Percentiles rank a stretch among this genome's conserved stretches.
These are phyloP conservation scores for Eupeodes latifasciatus DNA, from an alignment of 2,888 invertebrate genomes.

Conservation along the genomic window DNA sequence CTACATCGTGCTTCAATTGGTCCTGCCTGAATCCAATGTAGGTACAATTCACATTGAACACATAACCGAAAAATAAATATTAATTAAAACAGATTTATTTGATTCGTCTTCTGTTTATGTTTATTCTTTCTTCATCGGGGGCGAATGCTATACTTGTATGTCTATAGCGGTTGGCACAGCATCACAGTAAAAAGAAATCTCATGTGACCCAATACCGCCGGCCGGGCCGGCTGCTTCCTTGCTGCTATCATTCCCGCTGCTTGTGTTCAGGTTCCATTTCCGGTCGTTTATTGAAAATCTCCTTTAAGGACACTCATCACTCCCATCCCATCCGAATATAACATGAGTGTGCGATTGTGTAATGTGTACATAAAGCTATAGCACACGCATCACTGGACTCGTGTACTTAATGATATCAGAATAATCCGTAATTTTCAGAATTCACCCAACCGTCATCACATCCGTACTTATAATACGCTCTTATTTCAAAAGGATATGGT, in stretches of 20 bases:
- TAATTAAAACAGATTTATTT: slow-evolving; percentile 69
- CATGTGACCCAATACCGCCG: neutral
- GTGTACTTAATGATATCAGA: slow-evolving; percentile 66
- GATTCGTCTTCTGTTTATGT: slow-evolving; percentile 44
- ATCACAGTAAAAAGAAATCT: neutral
- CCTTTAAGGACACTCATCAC: slow-evolving; percentile 28
- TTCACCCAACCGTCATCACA: slow-evolving; percentile 37
- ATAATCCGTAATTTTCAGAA: slow-evolving; percentile 69
- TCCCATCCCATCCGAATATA: neutral
- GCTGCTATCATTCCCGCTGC: neutral
- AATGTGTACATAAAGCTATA: neutral
- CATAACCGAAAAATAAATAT: slow-evolving; percentile 65
- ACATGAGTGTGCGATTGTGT: too few relatives aligned
- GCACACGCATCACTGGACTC: slow-evolving; percentile 60
- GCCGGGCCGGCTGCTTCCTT: too few relatives aligned
- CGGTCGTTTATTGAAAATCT: slow-evolving; percentile 25
- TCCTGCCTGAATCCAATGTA: slow-evolving; percentile 28
- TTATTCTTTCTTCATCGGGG: slow-evolving; percentile 17
- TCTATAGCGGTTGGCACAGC: neutral
- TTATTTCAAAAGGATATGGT: slow-evolving; percentile 5
- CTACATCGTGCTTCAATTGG: slow-evolving; percentile 29
- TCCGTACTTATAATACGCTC: slow-evolving; percentile 20
- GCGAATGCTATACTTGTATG: too few relatives aligned
- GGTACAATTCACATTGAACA: neutral
- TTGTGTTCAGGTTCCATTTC: neutral